Evolutionary conservation across 2,113 vertebrate species (phyloP), one percentile per base, ranked within the genome.

Genomic region (Trematocara unimaculatum): DNA sequence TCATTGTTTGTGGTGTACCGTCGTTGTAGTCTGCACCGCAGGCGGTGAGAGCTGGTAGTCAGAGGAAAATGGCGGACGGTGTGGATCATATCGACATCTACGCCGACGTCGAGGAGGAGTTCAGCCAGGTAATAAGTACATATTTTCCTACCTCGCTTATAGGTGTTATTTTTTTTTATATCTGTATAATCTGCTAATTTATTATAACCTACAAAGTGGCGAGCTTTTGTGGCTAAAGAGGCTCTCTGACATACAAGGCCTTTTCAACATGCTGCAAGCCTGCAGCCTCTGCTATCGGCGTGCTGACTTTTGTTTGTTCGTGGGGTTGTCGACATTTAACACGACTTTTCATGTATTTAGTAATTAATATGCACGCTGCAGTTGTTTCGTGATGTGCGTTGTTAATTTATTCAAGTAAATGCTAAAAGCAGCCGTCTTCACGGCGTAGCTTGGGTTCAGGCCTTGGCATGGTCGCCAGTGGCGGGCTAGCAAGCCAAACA

Each of bases 41-140:
- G 72, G 84, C 60, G 90, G 89, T 89, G 90, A 92, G 94, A 86
- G 88, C 17, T 51, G 87, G 91, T 93, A 95, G 94, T 90, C 90
- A 89, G 92, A 85, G 94, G 96, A 98, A 97, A 96, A 99, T 99
- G 98, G 98, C 98, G 96, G 98, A 99, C 97, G 98, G 98, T 85
- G 98, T 98, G 93, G 98, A 99, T 96, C 98, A 99, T 86, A 99
- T 99, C 95, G 98, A 99, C 45, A 99, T 99, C 89, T 99, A 99
- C 95, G 98, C 98, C 84, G 98, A 99, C 93, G 98, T 99, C 64
- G 98, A 98, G 91, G 98, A 99, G 91, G 98, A 99, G 90, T 99
- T 99, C 81, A 98, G 96, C 87, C 98, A 99, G 98, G 98, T 99
- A 96, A 33, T 51, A 3, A 15, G 33, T 8, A 0, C 8, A 1